These are phyloP conservation scores for Forbesichthys papilliferus DNA, from an alignment of 2,113 vertebrate genomes.

Conservation along the genomic window DNA sequence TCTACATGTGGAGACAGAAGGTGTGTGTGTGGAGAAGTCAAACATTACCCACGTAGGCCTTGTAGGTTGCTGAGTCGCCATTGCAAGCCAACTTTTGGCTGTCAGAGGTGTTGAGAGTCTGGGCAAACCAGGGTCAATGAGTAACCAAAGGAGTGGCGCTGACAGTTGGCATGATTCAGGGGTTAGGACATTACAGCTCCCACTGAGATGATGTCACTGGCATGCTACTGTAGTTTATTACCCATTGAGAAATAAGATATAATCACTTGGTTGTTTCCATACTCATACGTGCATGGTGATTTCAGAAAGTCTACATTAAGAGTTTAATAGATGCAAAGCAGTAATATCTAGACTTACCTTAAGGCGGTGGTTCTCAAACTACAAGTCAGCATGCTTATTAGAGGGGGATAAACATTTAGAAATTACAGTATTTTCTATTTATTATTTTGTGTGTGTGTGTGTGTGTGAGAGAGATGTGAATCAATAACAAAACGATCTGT, in stretches of 20 bases:
- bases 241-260: conserved; percentile 21
- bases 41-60: conserved; percentile 16
- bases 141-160: conserved; percentile 59
- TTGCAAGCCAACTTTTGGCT: conserved; percentile 7
- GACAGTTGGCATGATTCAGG: conserved; percentile 52
- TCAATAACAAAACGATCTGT: not conserved
- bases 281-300: not conserved
- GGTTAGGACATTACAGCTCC: conserved; percentile 28
- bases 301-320: not conserved
- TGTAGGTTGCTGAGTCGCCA: conserved; percentile 15
- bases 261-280: conserved; percentile 4
- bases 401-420: too few species aligned
- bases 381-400: too few species aligned
- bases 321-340: not conserved
- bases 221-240: not conserved
- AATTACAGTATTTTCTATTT: not conserved
- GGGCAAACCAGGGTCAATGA: conserved; percentile 51
- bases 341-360: not conserved
- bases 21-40: conserved; percentile 2
- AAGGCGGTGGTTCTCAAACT: too few species aligned
- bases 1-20: not conserved
- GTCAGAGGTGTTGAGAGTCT: conserved; percentile 28
- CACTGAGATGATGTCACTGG: conserved; percentile 26
- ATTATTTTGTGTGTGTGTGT: too few species aligned
- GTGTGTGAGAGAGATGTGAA: not conserved